Percentiles rank a stretch among this genome's conserved stretches.
Evolutionary conservation across 2,888 invertebrate species (phyloP).

Genomic region (Achlya flavicornis): DNA sequence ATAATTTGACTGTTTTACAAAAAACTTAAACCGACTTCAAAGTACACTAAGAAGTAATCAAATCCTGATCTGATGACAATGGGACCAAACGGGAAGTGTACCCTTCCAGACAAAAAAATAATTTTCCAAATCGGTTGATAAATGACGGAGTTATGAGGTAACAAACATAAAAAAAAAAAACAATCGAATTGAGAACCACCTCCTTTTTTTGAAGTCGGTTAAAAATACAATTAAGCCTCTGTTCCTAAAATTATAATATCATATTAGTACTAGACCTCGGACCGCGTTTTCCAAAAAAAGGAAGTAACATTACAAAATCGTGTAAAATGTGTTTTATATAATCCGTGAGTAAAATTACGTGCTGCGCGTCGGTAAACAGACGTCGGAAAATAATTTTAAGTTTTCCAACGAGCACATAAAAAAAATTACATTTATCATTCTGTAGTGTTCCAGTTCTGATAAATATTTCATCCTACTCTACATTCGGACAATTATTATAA

Average conservation of each 20-base stretch:
- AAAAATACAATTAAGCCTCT: background rate
- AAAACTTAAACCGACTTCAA: too few species aligned
- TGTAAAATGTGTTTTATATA: background rate
- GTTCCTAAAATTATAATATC: too few species aligned
- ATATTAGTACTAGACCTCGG: too few species aligned
- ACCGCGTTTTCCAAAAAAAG: background rate
- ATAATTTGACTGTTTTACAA: too few species aligned
- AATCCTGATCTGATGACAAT: too few species aligned
- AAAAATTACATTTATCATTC: background rate
- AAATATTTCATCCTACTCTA: background rate
- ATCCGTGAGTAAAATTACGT: background rate
- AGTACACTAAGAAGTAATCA: too few species aligned
- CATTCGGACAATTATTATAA: background rate
- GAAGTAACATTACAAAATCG: background rate
- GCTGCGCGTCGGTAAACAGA: background rate
- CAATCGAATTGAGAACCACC: too few species aligned
- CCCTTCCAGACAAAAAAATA: too few species aligned
- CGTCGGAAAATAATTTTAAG: background rate
- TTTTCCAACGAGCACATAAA: background rate
- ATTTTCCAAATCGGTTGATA: slow-evolving; percentile 5
- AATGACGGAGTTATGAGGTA: too few species aligned
- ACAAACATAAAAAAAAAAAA: too few species aligned
- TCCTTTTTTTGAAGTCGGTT: background rate
- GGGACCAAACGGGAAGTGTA: too few species aligned
- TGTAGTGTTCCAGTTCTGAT: background rate